Evolutionary conservation across 2,113 vertebrate species (phyloP).

Genomic region (Chloropsis hardwickii): DNA sequence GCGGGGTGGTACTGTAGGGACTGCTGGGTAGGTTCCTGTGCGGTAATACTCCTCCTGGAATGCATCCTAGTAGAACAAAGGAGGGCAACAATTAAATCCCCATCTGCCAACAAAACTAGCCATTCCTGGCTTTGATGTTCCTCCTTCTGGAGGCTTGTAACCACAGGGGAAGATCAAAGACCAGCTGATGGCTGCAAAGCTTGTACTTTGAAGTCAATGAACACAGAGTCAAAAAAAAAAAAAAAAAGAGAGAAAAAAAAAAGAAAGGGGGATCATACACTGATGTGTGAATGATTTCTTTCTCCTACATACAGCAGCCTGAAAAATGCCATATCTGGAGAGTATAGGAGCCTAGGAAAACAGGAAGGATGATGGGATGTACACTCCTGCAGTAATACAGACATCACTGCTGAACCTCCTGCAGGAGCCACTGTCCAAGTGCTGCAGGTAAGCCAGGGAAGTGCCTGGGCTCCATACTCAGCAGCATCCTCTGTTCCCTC

Average conservation of each 20-base stretch:
- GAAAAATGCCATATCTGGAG: neutral
- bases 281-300: neutral
- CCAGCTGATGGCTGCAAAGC: neutral
- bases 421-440: neutral
- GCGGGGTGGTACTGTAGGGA: constrained; percentile 67
- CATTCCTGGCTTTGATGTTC: neutral
- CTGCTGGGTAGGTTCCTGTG: constrained; percentile 83
- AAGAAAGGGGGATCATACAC: neutral
- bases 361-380: neutral
- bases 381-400: neutral
- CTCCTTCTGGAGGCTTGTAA: neutral
- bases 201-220: neutral
- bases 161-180: neutral
- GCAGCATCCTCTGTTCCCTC: neutral
- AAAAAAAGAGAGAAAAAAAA: neutral
- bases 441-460: neutral
- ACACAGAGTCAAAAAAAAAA: neutral
- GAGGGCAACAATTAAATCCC: neutral
- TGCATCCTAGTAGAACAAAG: constrained; percentile 77
- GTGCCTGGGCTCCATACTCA: neutral
- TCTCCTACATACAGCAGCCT: neutral
- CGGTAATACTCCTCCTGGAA: constrained; percentile 87
- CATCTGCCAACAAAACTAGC: neutral
- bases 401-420: neutral
- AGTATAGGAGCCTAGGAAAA: neutral